A percentile compares a stretch with the other conserved stretches of the same genome.
Evolutionary conservation across 2,888 invertebrate species (phyloP).

Genomic region (Agriopis aurantiaria): DNA sequence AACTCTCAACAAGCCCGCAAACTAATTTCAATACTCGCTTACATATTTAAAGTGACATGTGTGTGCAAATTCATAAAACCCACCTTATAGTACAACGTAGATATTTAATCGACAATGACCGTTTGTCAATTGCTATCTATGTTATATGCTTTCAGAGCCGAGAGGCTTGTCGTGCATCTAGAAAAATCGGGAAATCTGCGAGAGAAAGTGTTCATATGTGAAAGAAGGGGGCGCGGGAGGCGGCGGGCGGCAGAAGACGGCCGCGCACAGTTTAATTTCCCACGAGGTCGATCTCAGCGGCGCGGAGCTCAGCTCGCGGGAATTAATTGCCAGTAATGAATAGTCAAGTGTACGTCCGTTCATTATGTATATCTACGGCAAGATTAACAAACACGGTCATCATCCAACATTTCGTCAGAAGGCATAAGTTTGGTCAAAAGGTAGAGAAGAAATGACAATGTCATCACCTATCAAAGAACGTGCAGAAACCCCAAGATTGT

Average conservation of each 20-base stretch:
- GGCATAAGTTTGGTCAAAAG: neutral
- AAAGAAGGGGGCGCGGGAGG: slow-evolving; percentile 64
- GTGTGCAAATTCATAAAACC: slow-evolving; percentile 40
- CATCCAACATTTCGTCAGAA: slow-evolving; percentile 1
- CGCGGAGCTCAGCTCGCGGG: slow-evolving; percentile 84
- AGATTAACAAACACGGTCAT: slow-evolving; percentile 16
- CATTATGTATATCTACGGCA: slow-evolving; percentile 64
- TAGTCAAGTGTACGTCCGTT: slow-evolving; percentile 85
- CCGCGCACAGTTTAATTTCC: slow-evolving; percentile 86
- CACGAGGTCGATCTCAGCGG: slow-evolving; percentile 86
- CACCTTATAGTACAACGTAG: neutral
- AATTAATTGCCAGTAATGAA: slow-evolving; percentile 87
- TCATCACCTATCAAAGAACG: slow-evolving; percentile 3
- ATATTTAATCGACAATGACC: slow-evolving; percentile 18
- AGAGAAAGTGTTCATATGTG: slow-evolving; percentile 83
- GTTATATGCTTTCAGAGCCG: slow-evolving; percentile 38
- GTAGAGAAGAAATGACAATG: neutral
- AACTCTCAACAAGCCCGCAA: slow-evolving; percentile 66
- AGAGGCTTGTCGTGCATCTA: slow-evolving; percentile 57
- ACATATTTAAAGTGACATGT: slow-evolving; percentile 63
- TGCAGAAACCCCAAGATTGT: slow-evolving; percentile 7
- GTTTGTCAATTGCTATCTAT: slow-evolving; percentile 9
- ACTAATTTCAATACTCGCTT: slow-evolving; percentile 79
- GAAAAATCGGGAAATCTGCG: slow-evolving; percentile 76
- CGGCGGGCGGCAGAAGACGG: slow-evolving; percentile 79